Base-by-base conservation (phyloP, 2,888 invertebrate species). In the Empis stercorea region DNA sequence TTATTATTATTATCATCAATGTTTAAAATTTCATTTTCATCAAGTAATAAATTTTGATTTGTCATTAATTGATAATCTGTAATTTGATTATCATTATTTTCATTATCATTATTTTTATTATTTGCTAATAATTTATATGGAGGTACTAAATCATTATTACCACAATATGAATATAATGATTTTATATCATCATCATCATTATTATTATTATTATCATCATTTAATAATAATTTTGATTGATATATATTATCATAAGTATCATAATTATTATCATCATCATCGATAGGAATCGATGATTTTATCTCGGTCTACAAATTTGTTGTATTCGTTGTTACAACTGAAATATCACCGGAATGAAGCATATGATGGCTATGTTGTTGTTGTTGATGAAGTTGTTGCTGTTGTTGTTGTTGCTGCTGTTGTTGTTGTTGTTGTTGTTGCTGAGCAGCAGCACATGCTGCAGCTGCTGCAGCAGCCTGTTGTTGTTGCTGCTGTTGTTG, bases 381-480 rank as follows among this genome's bases (percentile, higher is more conserved):
- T 3, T 60, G 59, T 17, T 51, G 49, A 73, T 79, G 73, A 58
- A 73, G 72, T 1, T 66, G 70, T 40, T 71, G 71, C 61, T 66
- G 70, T 39, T 71, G 71, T 61, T 55, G 56, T 13, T 52, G 52
- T 14, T 60, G 57, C 3, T 61, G 59, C 17, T 52, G 49, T 73
- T 79, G 73, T 58, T 73, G 72, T 0, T 66, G 70, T 39, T 71
- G 71, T 61, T 61, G 30, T 17, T 70, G 71, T 36, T 71, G 71
- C 38, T 71, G 71, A 71, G 71, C 73, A 72, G 72, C 72, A 65
- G 71, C 54, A 55, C 67, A 53, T 7, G 59, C 43, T 45, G 58
- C 43, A 47, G 59, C 38, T 14, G 58, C 55, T 14, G 54, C 53
- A 13, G 56, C 54, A 54, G 64, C 54, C 58, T 67, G 55, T 38